Conservation (phyloP, 2,888 invertebrate genomes). For the Lasioglossum oenotherae region DNA sequence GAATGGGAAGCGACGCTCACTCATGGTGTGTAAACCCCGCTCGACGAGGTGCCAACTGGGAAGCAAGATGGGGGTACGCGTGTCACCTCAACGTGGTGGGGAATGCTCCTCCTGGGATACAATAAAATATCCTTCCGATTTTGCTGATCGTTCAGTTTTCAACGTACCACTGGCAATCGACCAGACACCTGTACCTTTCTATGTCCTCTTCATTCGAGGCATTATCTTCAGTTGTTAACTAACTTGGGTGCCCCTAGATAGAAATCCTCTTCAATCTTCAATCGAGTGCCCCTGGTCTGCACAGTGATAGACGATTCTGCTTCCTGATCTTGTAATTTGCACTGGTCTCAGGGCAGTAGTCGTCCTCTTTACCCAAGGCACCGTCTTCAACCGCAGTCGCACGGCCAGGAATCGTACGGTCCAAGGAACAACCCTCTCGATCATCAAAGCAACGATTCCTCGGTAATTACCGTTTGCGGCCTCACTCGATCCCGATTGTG, state of each 20-base stretch:
- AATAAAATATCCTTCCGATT: constrained; percentile 72
- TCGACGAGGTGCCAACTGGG: neutral
- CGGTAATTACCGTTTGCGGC: constrained; percentile 31
- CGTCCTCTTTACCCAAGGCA: neutral
- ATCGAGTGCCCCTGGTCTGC: neutral
- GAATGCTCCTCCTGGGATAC: constrained; percentile 31
- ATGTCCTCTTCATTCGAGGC: neutral
- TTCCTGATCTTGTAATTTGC: neutral
- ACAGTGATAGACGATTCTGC: neutral
- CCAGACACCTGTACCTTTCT: too few relatives aligned
- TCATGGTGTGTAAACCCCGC: too few relatives aligned
- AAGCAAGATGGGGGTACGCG: neutral
- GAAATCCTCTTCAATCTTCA: neutral
- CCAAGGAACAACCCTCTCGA: neutral
- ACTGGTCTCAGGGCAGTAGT: neutral
- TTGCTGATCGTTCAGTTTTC: constrained; percentile 68
- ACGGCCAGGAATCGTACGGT: neutral
- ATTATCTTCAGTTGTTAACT: too few relatives aligned
- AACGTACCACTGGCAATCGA: constrained; percentile 42
- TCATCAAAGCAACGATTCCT: constrained; percentile 35
- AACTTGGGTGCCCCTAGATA: neutral
- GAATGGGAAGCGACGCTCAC: too few relatives aligned
- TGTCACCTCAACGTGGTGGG: neutral
- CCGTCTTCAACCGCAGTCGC: neutral
- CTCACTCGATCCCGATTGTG: neutral